phyloP scores from a whole-genome alignment of 2,113 vertebrate genomes.

The Paradoxurus hermaphroditus region DNA sequence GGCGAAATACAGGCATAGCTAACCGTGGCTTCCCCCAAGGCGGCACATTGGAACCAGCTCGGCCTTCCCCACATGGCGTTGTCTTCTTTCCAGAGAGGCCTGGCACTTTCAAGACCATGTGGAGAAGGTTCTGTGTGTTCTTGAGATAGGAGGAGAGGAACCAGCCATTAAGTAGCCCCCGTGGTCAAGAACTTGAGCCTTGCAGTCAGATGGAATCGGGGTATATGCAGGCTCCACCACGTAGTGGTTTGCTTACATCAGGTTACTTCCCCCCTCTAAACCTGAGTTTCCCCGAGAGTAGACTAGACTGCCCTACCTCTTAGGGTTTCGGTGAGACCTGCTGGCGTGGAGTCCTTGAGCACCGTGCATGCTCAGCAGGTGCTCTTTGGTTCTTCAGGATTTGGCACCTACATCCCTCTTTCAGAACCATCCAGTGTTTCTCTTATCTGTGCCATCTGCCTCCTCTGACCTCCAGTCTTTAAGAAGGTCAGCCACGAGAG shows the following conservation, averaged over 20 bases:
- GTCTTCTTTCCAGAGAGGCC: neutral
- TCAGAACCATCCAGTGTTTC: neutral
- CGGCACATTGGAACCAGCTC: too few species aligned
- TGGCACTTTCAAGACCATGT: neutral
- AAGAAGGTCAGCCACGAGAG: neutral
- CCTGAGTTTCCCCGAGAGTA: neutral
- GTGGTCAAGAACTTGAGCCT: neutral
- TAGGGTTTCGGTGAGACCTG: neutral
- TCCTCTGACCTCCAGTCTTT: neutral
- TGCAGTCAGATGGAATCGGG: neutral
- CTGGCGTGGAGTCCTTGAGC: neutral
- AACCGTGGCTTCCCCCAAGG: accelerated
- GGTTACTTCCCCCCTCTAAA: neutral
- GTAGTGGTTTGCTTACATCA: too few species aligned
- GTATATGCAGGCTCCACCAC: too few species aligned
- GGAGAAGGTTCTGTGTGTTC: neutral
- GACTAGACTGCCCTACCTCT: neutral
- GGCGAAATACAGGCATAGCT: accelerated
- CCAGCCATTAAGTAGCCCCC: neutral
- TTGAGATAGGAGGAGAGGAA: neutral
- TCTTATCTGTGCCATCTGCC: neutral
- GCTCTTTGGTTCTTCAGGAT: neutral
- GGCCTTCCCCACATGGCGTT: neutral
- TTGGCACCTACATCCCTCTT: neutral
- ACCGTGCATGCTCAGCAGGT: too few species aligned